Evolutionary conservation across 2,888 invertebrate genomes (phyloP), one percentile per base, ranked within the genome.

Genomic region (Caenorhabditis sp.): DNA sequence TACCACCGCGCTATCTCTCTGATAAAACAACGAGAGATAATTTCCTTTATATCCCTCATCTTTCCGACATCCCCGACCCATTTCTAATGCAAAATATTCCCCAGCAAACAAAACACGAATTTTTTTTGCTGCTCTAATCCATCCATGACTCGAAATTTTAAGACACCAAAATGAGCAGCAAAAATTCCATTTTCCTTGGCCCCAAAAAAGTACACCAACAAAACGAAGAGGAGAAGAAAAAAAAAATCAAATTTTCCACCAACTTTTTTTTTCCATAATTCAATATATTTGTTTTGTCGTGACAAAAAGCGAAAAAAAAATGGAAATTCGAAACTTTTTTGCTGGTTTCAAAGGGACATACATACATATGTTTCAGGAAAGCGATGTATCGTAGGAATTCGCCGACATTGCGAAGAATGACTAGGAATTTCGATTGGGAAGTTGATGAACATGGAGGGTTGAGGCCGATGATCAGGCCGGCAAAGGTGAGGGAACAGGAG

Each of bases 371-470:
- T 17, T 17, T 17, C 68, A 82, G 82, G 65, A 80, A 78, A 71
- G 74, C 82, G 17, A 74, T 82, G 17, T 82, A 81, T 58, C 72
- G 82, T n/a, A 64, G 84, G 56, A 87, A 87, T 71, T 87, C 87
- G 17, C 78, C 85, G 1, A 80, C 83, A 23, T 75, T 87, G 0
- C 80, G 85, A 1, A 71, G 87, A 10, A 72, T 87, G 26, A 78
- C 76, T 10, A 61, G 87, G n/a, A 78, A 84, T 50, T 87, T 87
- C 65, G 87, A 87, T 69, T 87, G 87, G 87, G 86, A 87, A 59
- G 83, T 85, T 60, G 83, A 83, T 59, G 84, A 84, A 27, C 78
- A 83, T 64, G 86, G 86, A 26, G 79, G 76, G 4, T 69, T 86
- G 1, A 73, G 83, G 26, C 86, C 86, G 31, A 69, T 85, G 50